These are phyloP conservation scores for Eptesicus fuscus DNA, from an alignment of 2,113 vertebrate species.

Conservation along the genomic window DNA sequence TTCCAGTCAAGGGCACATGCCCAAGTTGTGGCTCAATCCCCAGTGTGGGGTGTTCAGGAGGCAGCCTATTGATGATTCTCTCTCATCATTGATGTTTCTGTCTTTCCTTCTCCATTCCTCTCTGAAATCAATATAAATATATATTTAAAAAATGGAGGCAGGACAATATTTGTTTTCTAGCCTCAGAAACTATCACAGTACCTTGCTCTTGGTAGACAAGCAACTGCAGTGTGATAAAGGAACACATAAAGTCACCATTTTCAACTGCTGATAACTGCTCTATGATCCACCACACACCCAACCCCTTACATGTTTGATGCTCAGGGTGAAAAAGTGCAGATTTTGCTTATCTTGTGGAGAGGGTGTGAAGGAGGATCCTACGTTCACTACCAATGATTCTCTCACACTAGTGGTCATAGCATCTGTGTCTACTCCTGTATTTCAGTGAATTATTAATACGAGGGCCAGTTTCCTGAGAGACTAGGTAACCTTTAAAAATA, in stretches of 20 bases:
- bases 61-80: too few relatives aligned
- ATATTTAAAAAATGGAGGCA: too few relatives aligned
- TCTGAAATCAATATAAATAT: too few relatives aligned
- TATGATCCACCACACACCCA: background rate
- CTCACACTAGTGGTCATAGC: background rate
- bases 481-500: constrained; percentile 67
- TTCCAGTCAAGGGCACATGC: too few relatives aligned
- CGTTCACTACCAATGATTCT: background rate
- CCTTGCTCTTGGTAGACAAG: background rate
- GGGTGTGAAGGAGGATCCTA: background rate
- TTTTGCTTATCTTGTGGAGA: background rate
- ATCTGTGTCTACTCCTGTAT: constrained; percentile 29
- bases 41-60: too few relatives aligned
- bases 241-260: background rate
- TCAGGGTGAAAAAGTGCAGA: background rate
- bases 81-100: too few relatives aligned
- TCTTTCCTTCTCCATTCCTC: too few relatives aligned
- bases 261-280: background rate
- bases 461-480: constrained; percentile 70
- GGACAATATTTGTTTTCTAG: background rate
- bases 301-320: fast-evolving
- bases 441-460: constrained; percentile 67
- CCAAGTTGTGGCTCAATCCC: too few relatives aligned
- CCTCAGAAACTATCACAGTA: background rate
- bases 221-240: background rate